Evolutionary conservation across 35 echinoderm and acorn worm species (phyloP).

Genomic region (Apostichopus californicus): DNA sequence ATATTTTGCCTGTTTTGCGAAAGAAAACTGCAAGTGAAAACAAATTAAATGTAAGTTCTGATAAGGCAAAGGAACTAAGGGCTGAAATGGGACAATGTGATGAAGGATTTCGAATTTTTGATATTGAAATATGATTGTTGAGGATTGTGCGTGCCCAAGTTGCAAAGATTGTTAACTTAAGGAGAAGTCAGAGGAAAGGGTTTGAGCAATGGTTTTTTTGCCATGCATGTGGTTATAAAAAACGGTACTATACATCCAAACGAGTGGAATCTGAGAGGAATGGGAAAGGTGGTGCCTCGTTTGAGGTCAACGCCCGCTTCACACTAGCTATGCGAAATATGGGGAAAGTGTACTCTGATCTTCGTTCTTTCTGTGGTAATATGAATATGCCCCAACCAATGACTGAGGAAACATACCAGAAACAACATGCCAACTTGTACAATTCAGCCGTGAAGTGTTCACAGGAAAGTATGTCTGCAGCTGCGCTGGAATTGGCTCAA

Average conservation of each 20-base stretch:
- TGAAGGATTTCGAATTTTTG: not conserved
- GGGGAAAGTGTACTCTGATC: too few relatives aligned
- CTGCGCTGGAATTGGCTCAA: not conserved
- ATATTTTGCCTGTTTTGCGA: too few relatives aligned
- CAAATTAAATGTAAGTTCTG: too few relatives aligned
- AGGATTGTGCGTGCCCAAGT: not conserved
- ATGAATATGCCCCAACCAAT: not conserved
- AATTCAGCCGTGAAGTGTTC: not conserved
- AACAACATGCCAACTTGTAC: not conserved
- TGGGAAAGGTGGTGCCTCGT: not conserved
- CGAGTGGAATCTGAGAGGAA: not conserved
- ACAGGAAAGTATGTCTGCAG: constrained; percentile 5
- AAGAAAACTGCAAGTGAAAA: too few relatives aligned
- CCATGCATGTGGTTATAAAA: not conserved
- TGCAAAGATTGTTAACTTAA: not conserved
- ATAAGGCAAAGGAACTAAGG: too few relatives aligned
- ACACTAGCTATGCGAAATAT: not conserved
- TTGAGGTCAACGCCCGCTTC: constrained; percentile 17
- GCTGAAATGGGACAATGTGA: not conserved
- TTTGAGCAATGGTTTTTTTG: not conserved
- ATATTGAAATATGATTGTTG: not conserved
- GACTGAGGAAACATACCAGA: constrained; percentile 26
- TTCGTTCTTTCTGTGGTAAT: too few relatives aligned
- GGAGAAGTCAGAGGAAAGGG: not conserved
- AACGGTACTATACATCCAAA: not conserved